Percentiles rank a stretch among this genome's conserved stretches.
Evolutionary conservation across 2,113 vertebrate genomes (phyloP).

Genomic region (Passer domesticus): DNA sequence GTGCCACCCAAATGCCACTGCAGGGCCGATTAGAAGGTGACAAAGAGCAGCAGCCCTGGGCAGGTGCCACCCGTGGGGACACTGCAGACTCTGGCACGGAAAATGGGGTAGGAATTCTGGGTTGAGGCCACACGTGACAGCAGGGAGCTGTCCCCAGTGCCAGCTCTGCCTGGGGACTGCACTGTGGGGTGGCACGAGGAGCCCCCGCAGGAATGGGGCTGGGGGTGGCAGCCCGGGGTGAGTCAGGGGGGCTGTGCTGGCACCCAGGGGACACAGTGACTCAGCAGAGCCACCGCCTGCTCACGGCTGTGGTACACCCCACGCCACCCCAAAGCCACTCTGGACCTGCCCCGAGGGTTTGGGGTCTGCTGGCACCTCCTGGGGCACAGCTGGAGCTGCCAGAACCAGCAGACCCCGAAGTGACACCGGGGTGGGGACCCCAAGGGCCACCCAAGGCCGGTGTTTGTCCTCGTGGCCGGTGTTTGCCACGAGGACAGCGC

Average conservation of each 20-base stretch:
- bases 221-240: background rate
- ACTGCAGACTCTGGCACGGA: background rate
- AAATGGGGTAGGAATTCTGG: background rate
- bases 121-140: background rate
- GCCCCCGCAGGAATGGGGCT: background rate
- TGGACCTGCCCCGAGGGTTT: background rate
- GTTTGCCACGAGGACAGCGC: fast-evolving
- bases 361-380: background rate
- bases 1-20: background rate
- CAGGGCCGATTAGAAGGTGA: background rate
- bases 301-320: background rate
- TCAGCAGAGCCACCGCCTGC: background rate
- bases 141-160: background rate
- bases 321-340: background rate
- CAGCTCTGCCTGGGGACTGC: background rate
- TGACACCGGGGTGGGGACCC: fast-evolving
- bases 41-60: background rate
- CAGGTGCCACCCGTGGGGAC: background rate
- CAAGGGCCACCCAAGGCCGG: background rate
- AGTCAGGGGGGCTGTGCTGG: background rate
- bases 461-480: too few species aligned
- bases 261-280: background rate
- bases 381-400: background rate
- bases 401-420: background rate
- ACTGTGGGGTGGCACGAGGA: background rate